These are phyloP conservation scores for Falco cherrug DNA, from an alignment of 2,797 vertebrate genomes.

Conservation along the genomic window DNA sequence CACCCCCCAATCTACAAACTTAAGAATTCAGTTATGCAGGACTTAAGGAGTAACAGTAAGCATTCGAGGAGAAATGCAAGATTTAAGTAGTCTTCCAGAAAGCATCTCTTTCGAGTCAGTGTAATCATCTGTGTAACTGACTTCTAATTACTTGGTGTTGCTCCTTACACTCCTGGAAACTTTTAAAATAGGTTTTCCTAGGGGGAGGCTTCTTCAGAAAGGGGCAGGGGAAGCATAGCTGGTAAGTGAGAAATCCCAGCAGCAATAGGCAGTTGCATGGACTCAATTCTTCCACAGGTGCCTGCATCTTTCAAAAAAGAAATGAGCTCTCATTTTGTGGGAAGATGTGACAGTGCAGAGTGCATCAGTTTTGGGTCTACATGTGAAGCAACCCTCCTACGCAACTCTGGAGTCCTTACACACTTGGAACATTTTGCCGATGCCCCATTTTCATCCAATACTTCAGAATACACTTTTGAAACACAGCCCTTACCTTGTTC, in stretches of 20 bases:
- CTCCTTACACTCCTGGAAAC: not conserved
- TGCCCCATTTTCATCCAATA: accelerated
- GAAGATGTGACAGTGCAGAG: no score
- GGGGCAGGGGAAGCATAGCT: accelerated
- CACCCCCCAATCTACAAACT: not conserved
- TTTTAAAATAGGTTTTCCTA: accelerated
- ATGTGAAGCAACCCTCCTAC: accelerated
- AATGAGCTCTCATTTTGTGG: accelerated
- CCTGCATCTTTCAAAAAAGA: accelerated
- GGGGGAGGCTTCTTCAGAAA: not conserved
- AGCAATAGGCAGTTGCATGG: not conserved
- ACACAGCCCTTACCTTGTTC: accelerated
- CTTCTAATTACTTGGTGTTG: no score
- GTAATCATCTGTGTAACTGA: accelerated
- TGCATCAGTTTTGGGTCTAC: accelerated
- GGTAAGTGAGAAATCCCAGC: no score
- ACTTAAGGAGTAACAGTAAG: not conserved
- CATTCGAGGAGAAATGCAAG: not conserved
- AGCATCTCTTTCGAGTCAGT: not conserved
- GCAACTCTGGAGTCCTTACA: accelerated
- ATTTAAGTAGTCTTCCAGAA: not conserved
- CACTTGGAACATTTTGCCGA: not conserved
- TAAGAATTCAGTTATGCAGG: no score
- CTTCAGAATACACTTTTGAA: not conserved
- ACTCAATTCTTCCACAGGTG: not conserved